Conservation (phyloP, 2,888 invertebrate species). For the Athalia cordata region DNA sequence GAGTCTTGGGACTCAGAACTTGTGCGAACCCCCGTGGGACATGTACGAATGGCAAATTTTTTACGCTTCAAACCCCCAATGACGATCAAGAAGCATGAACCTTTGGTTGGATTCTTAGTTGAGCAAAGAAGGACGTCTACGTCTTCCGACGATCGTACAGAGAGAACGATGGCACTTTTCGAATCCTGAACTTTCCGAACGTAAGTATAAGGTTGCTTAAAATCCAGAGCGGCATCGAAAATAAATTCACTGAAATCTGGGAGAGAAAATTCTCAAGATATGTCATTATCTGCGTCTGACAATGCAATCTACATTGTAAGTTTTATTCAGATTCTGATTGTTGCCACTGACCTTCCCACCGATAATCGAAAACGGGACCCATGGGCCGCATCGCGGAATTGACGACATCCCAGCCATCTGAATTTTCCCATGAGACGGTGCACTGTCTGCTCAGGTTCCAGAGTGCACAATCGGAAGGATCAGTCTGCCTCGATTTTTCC, state of each 20-base stretch:
- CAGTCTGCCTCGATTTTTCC: neutral
- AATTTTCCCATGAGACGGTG: slow-evolving; percentile 40
- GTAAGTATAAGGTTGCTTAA: neutral
- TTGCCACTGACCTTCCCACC: slow-evolving; percentile 63
- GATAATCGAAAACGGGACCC: slow-evolving; percentile 59
- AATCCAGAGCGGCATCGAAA: neutral
- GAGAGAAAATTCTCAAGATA: neutral
- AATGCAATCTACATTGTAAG: neutral
- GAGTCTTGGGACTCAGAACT: neutral
- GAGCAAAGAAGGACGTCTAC: neutral
- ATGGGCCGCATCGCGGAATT: slow-evolving; percentile 51
- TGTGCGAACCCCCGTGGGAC: neutral
- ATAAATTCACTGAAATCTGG: slow-evolving; percentile 12
- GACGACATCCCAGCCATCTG: slow-evolving; percentile 52
- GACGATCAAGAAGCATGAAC: slow-evolving; percentile 10
- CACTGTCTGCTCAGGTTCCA: slow-evolving; percentile 34
- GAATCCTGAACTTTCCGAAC: neutral
- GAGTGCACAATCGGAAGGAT: neutral
- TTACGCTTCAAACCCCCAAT: neutral
- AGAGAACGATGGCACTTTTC: neutral
- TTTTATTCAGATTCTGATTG: neutral
- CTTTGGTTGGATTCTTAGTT: neutral
- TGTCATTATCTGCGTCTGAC: neutral
- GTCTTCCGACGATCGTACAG: neutral
- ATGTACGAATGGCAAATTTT: neutral